Evolutionary conservation across 2,888 invertebrate genomes (phyloP).

Genomic region (Thymelicus lineola): DNA sequence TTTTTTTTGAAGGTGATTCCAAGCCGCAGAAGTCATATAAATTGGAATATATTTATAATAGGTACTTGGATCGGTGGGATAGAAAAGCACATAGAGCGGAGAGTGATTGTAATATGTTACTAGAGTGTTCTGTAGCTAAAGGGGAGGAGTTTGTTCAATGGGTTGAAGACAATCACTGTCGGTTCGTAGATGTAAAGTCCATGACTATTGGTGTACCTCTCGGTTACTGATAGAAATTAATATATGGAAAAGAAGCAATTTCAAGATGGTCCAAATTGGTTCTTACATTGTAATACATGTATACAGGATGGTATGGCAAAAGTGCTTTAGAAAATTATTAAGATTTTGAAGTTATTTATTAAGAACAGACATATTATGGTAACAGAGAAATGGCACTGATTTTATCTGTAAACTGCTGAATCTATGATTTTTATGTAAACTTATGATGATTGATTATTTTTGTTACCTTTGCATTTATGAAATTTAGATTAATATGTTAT

Average conservation of each 20-base stretch:
- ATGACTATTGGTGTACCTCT: slow-evolving; percentile 65
- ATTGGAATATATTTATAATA: slow-evolving; percentile 82
- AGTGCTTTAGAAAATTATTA: too few species aligned
- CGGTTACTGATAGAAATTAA: slow-evolving; percentile 38
- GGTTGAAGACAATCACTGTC: slow-evolving; percentile 62
- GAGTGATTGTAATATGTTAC: slow-evolving; percentile 86
- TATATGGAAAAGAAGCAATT: background rate
- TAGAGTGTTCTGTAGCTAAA: slow-evolving; percentile 84
- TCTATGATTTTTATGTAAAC: too few species aligned
- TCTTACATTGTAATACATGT: too few species aligned
- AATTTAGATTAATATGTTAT: too few species aligned
- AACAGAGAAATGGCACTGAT: too few species aligned
- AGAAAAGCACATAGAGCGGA: slow-evolving; percentile 87
- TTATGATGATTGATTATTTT: too few species aligned
- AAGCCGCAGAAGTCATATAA: slow-evolving; percentile 73
- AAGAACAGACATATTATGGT: too few species aligned
- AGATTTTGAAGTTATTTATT: too few species aligned
- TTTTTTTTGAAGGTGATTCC: slow-evolving; percentile 54
- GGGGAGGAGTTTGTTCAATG: slow-evolving; percentile 85
- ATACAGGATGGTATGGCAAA: too few species aligned
- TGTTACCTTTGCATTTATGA: too few species aligned
- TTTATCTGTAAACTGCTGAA: too few species aligned
- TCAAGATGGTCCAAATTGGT: too few species aligned
- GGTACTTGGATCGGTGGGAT: slow-evolving; percentile 75
- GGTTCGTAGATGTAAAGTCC: slow-evolving; percentile 61